A percentile compares a stretch with the other conserved stretches of the same genome.
Evolutionary conservation across 2,888 invertebrate genomes (phyloP).

Genomic region (Agapetus fuscipes): DNA sequence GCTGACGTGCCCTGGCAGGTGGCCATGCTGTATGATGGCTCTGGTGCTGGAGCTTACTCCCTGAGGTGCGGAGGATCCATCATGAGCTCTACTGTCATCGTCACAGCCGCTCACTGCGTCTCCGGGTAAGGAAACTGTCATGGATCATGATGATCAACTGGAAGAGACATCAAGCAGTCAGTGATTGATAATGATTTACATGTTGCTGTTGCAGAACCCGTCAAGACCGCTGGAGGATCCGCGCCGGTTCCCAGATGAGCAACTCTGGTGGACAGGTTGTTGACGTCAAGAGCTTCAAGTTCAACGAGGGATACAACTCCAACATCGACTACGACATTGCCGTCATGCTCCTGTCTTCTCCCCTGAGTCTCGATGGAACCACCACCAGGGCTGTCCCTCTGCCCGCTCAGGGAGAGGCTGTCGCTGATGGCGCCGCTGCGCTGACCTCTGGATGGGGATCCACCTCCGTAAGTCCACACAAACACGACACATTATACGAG

Average conservation of each 20-base stretch:
- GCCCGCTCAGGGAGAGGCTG: slow-evolving; percentile 25
- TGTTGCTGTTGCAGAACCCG: too few species aligned
- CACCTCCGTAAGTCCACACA: slow-evolving; percentile 28
- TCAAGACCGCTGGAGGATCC: slow-evolving; percentile 10
- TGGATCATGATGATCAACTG: too few species aligned
- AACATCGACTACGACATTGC: slow-evolving; percentile 5
- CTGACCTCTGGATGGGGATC: slow-evolving; percentile 39
- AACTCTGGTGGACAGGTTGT: slow-evolving; percentile 31
- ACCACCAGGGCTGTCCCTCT: slow-evolving; percentile 23
- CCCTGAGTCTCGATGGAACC: slow-evolving; percentile 24
- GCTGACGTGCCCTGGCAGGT: slow-evolving; percentile 38
- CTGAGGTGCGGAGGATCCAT: slow-evolving; percentile 22
- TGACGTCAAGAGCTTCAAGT: slow-evolving; percentile 28
- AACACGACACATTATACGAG: too few species aligned
- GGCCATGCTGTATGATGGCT: slow-evolving; percentile 23
- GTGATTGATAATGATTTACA: too few species aligned
- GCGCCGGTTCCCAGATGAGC: slow-evolving; percentile 26
- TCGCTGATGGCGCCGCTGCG: slow-evolving; percentile 29
- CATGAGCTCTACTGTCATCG: slow-evolving; percentile 27
- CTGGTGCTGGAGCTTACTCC: background rate
- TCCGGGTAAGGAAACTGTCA: slow-evolving; percentile 4
- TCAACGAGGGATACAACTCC: slow-evolving; percentile 29
- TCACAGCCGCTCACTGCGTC: slow-evolving; percentile 39
- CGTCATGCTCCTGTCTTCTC: slow-evolving; percentile 1
- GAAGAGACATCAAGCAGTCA: too few species aligned